Base-by-base conservation (phyloP, 2,113 vertebrate genomes). In the Oryzias woworae region DNA sequence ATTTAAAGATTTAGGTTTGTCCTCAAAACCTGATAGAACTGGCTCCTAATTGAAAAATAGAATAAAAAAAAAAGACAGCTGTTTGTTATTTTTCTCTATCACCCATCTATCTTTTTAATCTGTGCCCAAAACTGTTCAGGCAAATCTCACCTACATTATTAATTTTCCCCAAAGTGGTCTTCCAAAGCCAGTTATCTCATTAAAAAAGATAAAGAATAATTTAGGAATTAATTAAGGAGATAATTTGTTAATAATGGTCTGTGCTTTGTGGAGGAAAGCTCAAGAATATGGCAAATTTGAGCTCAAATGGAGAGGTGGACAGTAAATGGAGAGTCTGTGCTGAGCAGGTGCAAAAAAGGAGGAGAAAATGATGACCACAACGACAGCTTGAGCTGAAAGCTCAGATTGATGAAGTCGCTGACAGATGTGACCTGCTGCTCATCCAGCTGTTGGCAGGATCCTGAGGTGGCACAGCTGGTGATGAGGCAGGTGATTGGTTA, bases 121-220 rank as follows among this genome's bases (percentile, higher is more conserved):
- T 17, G n/a, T 62, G 23, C 7, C 0, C 22, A 53, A 51, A n/a
- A 20, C 48, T 49, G 23, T 54, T 64, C 41, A 41, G 45, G 16
- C n/a, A 44, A 26, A 17, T 36, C 8, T 22, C 56, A 65, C 24
- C 65, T 56, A n/a, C 5, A 1, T 17, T 42, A 44, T 55, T 52
- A 42, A 44, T 22, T 72, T 62, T 66, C 50, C 74, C 69, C 68
- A 71, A 31, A 43, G 54, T 62, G 78, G 71, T 74, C 61, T 64
- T 64, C 57, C 45, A 41, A 14, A 77, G 81, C 60, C 69, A 87
- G 78, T 89, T 81, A 86, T 66, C 22, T 47, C 70, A 57, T 76
- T 83, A 77, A 85, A 83, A 82, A 71, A 66, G 78, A 68, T 57
- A 66, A 31, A 53, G 69, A 84, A 76, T 61, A 47, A 84, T 83